phyloP scores from a whole-genome alignment of 2,797 vertebrate species.

The Periparus ater region DNA sequence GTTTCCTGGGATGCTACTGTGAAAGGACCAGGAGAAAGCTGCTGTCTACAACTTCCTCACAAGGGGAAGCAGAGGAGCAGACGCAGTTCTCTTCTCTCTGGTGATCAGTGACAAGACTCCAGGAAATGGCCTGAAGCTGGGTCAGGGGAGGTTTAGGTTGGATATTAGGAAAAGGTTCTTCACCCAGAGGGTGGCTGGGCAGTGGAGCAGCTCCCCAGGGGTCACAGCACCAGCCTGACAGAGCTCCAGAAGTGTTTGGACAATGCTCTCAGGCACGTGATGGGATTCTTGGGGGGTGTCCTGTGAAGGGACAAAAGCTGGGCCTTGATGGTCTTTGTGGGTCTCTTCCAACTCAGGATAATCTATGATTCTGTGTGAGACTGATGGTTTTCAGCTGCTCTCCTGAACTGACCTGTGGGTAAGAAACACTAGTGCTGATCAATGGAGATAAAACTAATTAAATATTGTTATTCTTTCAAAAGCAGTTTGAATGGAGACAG shows the following conservation, averaged over 20 bases:
- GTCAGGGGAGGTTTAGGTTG: not conserved
- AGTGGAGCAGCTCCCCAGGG: not conserved
- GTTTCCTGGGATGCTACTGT: not conserved
- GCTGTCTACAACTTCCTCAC: not conserved
- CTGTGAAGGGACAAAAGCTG: not conserved
- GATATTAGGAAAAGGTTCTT: not conserved
- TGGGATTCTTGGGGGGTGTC: not conserved
- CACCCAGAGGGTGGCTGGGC: not conserved
- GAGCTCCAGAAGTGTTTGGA: not conserved
- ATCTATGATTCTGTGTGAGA: not conserved
- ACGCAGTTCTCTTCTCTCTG: not conserved
- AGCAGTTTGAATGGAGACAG: not conserved
- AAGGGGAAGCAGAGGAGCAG: not conserved
- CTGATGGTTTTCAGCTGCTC: not conserved
- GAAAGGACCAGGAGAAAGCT: not conserved
- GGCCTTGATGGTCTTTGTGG: not conserved
- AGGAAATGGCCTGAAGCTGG: not conserved
- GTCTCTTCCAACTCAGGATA: not conserved
- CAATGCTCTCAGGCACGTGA: not conserved
- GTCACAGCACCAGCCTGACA: not conserved
- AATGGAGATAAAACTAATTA: not conserved
- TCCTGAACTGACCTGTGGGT: not conserved
- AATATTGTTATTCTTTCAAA: not conserved
- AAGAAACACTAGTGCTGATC: not conserved
- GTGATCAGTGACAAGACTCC: too few relatives aligned